A percentile compares a stretch with the other conserved stretches of the same genome.
These are phyloP conservation scores for Vimba vimba DNA, from an alignment of 2,113 vertebrate species.

Conservation along the genomic window DNA sequence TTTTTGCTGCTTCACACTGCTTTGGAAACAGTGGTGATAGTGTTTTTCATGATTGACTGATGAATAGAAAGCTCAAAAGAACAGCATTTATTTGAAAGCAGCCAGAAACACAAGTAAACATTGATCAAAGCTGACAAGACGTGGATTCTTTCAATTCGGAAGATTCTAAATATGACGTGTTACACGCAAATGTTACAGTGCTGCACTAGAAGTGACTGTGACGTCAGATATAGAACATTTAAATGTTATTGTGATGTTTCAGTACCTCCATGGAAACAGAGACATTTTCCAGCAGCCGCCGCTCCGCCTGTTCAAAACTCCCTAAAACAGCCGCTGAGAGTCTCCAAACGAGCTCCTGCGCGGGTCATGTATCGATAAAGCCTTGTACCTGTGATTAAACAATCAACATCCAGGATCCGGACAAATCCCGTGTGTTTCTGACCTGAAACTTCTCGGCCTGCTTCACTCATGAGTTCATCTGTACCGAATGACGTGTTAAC, in stretches of 20 bases:
- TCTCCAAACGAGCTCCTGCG: background rate
- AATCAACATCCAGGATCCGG: background rate
- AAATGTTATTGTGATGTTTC: background rate
- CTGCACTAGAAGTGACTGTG: background rate
- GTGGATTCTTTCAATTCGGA: background rate
- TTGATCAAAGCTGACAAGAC: background rate
- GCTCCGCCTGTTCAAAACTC: constrained; percentile 12
- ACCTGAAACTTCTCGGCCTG: constrained; percentile 21
- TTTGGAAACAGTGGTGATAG: no score
- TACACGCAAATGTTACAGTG: no score
- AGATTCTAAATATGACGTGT: background rate
- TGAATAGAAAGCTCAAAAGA: background rate
- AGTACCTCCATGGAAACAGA: constrained; percentile 36
- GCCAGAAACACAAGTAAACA: background rate
- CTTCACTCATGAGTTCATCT: constrained; percentile 15
- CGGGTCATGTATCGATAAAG: background rate
- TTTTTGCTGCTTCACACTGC: no score
- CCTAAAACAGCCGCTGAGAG: background rate
- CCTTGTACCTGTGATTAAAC: background rate
- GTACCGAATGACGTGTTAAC: constrained; percentile 20
- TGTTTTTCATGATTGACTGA: background rate
- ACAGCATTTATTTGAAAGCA: background rate
- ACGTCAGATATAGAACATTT: no score
- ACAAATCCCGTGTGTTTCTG: background rate
- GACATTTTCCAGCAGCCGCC: constrained; percentile 20